Conservation (phyloP, 2,797 vertebrate species). For the Dermochelys coriacea region DNA sequence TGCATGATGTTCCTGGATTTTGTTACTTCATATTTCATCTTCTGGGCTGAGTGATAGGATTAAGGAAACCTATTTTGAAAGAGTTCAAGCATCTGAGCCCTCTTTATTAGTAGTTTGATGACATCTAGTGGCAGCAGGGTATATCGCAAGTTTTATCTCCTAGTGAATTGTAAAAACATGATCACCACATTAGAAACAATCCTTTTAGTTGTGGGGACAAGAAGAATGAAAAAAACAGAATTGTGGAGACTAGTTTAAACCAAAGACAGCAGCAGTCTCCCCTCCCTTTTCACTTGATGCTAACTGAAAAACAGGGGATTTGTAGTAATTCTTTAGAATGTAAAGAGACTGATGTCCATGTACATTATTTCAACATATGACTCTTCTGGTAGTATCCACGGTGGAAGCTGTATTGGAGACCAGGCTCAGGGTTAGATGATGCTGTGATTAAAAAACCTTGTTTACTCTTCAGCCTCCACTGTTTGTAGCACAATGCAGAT, state of each 20-base stretch:
- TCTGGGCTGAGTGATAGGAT: constrained; percentile 71
- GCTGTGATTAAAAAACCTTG: not conserved
- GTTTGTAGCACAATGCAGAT: not conserved
- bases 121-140: constrained; percentile 80
- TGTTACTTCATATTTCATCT: constrained; percentile 71
- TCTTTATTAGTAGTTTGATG: constrained; percentile 78
- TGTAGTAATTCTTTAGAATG: not conserved
- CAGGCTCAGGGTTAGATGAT: not conserved
- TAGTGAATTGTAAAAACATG: not conserved
- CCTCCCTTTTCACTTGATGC: not conserved
- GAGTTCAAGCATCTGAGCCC: not conserved
- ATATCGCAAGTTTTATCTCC: not conserved
- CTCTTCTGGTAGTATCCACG: not conserved
- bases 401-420: not conserved
- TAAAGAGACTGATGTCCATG: not conserved
- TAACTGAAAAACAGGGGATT: not conserved
- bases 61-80: constrained; percentile 48
- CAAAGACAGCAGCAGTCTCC: not conserved
- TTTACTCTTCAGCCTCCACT: not conserved
- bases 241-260: not conserved
- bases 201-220: not conserved
- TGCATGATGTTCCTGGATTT: constrained; percentile 59
- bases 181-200: not conserved
- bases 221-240: not conserved
- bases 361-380: not conserved